phyloP scores from a whole-genome alignment of 2,888 invertebrate species.

The Nyleta sp. region DNA sequence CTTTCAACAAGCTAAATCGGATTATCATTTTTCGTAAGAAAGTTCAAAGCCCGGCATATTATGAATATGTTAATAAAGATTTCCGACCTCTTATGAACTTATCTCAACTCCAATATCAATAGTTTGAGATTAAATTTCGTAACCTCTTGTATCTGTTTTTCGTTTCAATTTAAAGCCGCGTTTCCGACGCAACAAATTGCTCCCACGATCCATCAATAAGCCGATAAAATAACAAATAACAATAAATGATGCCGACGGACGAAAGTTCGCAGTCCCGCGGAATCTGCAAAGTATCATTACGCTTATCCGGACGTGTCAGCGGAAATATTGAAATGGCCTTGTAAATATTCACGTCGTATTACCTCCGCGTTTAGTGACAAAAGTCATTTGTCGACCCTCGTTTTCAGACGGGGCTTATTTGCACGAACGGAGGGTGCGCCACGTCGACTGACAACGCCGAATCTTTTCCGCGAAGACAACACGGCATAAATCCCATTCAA shows the following conservation, averaged over 20 bases:
- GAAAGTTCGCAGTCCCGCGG: too few species aligned
- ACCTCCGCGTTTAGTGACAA: conserved; percentile 7
- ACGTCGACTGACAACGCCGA: conserved; percentile 18
- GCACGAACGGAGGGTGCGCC: conserved; percentile 8
- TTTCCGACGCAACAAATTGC: not conserved
- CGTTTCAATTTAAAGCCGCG: not conserved
- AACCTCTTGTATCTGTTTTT: not conserved
- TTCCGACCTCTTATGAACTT: conserved; percentile 15
- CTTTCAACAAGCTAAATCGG: conserved; percentile 13
- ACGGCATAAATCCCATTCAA: conserved; percentile 30
- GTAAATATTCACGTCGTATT: conserved; percentile 13
- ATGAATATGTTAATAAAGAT: conserved; percentile 40
- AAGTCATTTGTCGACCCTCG: conserved; percentile 25
- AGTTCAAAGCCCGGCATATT: conserved; percentile 26
- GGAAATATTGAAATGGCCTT: conserved; percentile 12
- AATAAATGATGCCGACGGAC: too few species aligned
- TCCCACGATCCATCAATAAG: too few species aligned
- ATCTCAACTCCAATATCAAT: not conserved
- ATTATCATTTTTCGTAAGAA: conserved; percentile 24
- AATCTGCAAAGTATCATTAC: not conserved
- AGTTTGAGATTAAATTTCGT: conserved; percentile 10
- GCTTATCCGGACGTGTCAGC: not conserved
- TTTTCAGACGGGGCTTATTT: conserved; percentile 17
- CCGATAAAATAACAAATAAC: too few species aligned
- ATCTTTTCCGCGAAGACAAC: conserved; percentile 28